These are phyloP conservation scores for Thinocorus orbignyianus DNA, from an alignment of 2,113 vertebrate species.

Conservation along the genomic window DNA sequence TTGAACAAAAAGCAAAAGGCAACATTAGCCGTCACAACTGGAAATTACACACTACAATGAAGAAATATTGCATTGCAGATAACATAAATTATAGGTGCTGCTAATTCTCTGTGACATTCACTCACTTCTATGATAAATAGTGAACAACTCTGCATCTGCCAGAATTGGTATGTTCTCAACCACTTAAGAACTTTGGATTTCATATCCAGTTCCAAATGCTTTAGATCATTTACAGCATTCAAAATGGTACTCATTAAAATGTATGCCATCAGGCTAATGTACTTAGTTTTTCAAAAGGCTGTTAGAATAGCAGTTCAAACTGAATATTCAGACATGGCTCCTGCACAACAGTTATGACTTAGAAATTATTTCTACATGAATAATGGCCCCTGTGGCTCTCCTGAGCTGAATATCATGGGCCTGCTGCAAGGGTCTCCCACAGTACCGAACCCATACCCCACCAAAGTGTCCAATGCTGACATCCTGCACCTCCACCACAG, in stretches of 20 bases:
- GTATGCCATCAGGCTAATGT: not conserved
- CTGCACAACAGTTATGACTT: not conserved
- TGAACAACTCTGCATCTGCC: not conserved
- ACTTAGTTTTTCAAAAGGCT: not conserved
- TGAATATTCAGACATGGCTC: not conserved
- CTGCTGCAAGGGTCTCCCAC: not conserved
- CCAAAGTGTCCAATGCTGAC: not conserved
- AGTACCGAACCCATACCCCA: not conserved
- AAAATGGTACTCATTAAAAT: not conserved
- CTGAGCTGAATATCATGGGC: not conserved
- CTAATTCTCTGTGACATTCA: not conserved
- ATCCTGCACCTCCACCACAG: not conserved
- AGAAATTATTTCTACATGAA: not conserved
- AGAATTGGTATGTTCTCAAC: not conserved
- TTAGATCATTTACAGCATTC: not conserved
- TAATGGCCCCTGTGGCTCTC: rapidly evolving
- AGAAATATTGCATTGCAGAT: not conserved
- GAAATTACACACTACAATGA: not conserved
- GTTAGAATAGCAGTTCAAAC: not conserved
- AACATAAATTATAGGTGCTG: not conserved
- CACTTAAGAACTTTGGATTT: not conserved
- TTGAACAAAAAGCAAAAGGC: not conserved
- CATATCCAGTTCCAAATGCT: not conserved
- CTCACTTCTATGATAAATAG: not conserved
- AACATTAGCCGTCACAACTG: not conserved